phyloP scores from a whole-genome alignment of 2,888 invertebrate genomes.

The Ectemnius cavifrons region DNA sequence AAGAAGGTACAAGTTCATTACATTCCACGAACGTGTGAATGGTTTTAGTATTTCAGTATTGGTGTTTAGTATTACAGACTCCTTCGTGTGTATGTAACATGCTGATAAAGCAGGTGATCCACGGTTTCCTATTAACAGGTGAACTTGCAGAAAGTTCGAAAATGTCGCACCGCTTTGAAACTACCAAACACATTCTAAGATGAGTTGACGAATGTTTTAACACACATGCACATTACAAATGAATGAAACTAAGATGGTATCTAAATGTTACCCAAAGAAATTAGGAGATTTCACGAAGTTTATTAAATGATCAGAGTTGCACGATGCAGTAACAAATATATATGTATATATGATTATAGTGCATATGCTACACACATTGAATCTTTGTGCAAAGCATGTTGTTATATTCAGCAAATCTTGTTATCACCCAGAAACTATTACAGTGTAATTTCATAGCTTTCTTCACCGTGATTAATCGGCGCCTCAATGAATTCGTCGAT shows the following conservation, averaged over 20 bases:
- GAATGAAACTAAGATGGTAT: neutral
- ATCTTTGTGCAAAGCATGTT: conserved; percentile 39
- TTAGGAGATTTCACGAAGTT: conserved; percentile 7
- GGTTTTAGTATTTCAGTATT: neutral
- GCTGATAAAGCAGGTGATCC: neutral
- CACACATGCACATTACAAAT: conserved; percentile 10
- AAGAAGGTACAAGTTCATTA: conserved; percentile 10
- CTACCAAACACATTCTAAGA: conserved; percentile 1
- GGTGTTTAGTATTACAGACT: neutral
- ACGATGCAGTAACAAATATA: too few relatives aligned
- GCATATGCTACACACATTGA: conserved; percentile 31
- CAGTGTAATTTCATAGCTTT: too few relatives aligned
- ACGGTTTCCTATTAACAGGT: too few relatives aligned
- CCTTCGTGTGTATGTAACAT: conserved; percentile 9
- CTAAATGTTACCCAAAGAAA: conserved; percentile 7
- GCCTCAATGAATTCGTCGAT: too few relatives aligned
- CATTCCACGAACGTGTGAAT: neutral
- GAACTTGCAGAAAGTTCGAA: neutral
- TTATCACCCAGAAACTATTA: neutral
- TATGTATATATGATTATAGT: conserved; percentile 14
- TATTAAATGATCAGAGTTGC: too few relatives aligned
- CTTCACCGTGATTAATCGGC: too few relatives aligned
- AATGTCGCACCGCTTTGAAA: conserved; percentile 2
- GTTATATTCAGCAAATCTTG: conserved; percentile 16
- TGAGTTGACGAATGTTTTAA: too few relatives aligned